Evolutionary conservation across 2,113 vertebrate species (phyloP).

Genomic region (Parus major): DNA sequence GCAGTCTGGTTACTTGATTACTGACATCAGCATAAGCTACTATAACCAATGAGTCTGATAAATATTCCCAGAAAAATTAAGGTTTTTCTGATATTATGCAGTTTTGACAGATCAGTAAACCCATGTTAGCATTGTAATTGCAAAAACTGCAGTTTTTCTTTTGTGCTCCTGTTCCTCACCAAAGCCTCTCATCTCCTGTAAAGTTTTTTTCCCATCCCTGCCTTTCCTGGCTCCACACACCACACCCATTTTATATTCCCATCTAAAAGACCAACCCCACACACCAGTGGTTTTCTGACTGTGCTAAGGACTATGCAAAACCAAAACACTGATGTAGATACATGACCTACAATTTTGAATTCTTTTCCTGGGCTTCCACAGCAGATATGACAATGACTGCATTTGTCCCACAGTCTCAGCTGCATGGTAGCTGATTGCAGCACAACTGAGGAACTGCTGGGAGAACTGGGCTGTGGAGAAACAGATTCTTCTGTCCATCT

Average conservation of each 20-base stretch:
- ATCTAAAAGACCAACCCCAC: not conserved
- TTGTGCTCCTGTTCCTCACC: not conserved
- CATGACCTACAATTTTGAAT: not conserved
- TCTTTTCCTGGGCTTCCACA: not conserved
- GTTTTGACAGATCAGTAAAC: not conserved
- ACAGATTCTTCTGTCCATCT: not conserved
- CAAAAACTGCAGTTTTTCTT: not conserved
- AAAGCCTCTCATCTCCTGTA: not conserved
- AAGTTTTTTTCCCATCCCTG: not conserved
- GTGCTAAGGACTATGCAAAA: not conserved
- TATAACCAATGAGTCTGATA: not conserved
- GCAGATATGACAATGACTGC: not conserved
- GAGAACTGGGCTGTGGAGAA: not conserved
- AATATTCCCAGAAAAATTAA: not conserved
- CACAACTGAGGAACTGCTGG: not conserved
- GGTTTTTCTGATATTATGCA: not conserved
- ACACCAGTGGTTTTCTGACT: not conserved
- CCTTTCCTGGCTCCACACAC: not conserved
- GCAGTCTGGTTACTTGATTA: not conserved
- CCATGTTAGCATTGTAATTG: fast-evolving
- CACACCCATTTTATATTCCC: not conserved
- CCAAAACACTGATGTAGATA: not conserved
- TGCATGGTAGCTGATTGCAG: not conserved
- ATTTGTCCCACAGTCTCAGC: not conserved
- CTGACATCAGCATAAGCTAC: not conserved